A percentile compares a stretch with the other conserved stretches of the same genome.
Conservation (phyloP, 1,140 invertebrate species). For the Drosophila miranda region DNA sequence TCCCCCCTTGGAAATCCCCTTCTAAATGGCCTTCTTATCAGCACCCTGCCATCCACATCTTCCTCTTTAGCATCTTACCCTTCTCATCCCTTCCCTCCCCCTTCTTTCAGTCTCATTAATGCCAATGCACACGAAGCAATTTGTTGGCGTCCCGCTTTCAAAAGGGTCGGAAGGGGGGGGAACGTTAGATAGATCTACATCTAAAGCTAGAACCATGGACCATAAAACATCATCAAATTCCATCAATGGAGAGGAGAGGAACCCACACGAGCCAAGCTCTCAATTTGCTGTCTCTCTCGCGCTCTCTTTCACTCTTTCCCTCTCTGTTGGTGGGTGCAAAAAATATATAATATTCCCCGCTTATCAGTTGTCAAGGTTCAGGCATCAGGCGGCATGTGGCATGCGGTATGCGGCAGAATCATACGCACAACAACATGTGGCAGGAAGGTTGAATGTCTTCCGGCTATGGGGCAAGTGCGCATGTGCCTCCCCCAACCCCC, state of each 20-base stretch:
- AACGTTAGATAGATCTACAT: conserved; percentile 36
- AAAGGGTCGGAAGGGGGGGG: not conserved
- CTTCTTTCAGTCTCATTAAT: conserved; percentile 51
- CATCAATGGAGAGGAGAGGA: conserved; percentile 54
- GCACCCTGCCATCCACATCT: conserved; percentile 5
- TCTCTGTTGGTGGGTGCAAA: conserved; percentile 41
- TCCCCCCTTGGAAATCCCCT: not conserved
- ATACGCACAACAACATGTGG: conserved; percentile 72
- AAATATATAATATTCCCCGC: conserved; percentile 43
- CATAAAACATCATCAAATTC: conserved; percentile 60
- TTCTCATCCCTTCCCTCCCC: not conserved
- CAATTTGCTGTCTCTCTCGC: conserved; percentile 1
- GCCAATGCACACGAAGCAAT: conserved; percentile 62
- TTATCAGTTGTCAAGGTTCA: conserved; percentile 80
- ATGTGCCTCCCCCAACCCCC: conserved; percentile 5
- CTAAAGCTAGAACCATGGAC: conserved; percentile 40
- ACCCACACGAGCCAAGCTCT: conserved; percentile 25
- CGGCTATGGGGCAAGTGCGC: conserved; percentile 38
- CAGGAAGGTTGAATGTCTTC: conserved; percentile 69
- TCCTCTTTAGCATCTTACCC: not conserved
- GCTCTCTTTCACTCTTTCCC: not conserved
- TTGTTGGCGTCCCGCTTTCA: conserved; percentile 19
- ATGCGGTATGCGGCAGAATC: too few species aligned
- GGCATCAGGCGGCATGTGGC: conserved; percentile 14
- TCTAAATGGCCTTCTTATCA: conserved; percentile 26